phyloP scores from a whole-genome alignment of 2,888 invertebrate species.

The Formica aserva region DNA sequence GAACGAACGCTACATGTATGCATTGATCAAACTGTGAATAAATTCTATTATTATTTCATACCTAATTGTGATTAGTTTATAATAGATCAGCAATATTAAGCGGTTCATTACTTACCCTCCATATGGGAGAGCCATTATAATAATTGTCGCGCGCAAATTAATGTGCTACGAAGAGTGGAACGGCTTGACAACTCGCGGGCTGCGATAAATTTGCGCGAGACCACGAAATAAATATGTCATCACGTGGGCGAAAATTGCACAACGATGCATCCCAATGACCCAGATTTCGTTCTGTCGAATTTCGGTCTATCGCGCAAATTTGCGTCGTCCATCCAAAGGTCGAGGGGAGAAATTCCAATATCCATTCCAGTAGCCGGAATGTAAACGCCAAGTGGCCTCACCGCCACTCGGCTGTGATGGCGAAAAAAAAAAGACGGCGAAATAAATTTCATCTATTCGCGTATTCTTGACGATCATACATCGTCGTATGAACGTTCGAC shows the following conservation, averaged over 20 bases:
- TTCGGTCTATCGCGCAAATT: slow-evolving; percentile 20
- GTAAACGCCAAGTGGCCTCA: slow-evolving; percentile 25
- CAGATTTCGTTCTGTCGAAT: slow-evolving; percentile 33
- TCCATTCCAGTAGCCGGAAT: slow-evolving; percentile 9
- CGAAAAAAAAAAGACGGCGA: neutral
- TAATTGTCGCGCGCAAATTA: neutral
- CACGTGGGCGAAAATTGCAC: neutral
- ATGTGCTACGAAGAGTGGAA: neutral
- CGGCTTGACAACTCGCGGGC: neutral
- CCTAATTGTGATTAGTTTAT: neutral
- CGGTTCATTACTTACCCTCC: neutral
- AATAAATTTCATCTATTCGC: slow-evolving; percentile 24
- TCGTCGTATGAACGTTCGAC: neutral
- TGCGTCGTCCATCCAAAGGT: neutral
- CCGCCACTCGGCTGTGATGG: neutral
- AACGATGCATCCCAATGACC: slow-evolving; percentile 42
- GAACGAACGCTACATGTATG: neutral
- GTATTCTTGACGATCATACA: slow-evolving; percentile 16
- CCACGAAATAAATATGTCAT: neutral
- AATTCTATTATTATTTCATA: neutral
- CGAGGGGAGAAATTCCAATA: slow-evolving; percentile 12
- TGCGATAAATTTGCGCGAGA: slow-evolving; percentile 11
- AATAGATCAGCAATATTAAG: neutral
- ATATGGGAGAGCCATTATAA: neutral
- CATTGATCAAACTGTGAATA: neutral